phyloP scores from a whole-genome alignment of 2,888 invertebrate species.

The Bruchidius siliquastri region DNA sequence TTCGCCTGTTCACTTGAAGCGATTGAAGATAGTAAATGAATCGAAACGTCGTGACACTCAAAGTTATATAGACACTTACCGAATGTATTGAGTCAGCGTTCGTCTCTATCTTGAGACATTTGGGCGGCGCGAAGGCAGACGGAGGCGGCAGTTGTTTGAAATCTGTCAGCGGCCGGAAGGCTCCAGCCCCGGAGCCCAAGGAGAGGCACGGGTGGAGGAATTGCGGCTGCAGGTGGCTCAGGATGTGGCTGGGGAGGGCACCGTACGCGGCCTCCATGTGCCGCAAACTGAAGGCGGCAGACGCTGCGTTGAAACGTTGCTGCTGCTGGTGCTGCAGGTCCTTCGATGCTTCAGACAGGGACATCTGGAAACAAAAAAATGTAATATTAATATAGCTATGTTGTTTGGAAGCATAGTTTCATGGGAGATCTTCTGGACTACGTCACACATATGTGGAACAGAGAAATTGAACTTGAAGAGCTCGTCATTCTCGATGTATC shows the following conservation, averaged over 20 bases:
- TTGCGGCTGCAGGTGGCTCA: slow-evolving; percentile 68
- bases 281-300: slow-evolving; percentile 52
- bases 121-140: slow-evolving; percentile 69
- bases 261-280: slow-evolving; percentile 54
- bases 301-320: slow-evolving; percentile 49
- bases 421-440: too few species aligned
- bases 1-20: too few species aligned
- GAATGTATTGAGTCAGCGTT: slow-evolving; percentile 39
- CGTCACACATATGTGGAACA: too few species aligned
- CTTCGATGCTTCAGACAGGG: slow-evolving; percentile 53
- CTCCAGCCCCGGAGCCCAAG: slow-evolving; percentile 56
- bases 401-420: too few species aligned
- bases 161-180: slow-evolving; percentile 57
- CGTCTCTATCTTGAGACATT: slow-evolving; percentile 56
- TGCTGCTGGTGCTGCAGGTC: slow-evolving; percentile 62
- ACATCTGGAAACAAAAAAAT: slow-evolving; percentile 37
- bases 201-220: slow-evolving; percentile 64
- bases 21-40: too few species aligned
- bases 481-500: too few species aligned
- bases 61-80: too few species aligned
- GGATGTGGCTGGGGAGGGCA: slow-evolving; percentile 61
- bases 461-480: too few species aligned
- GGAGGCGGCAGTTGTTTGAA: slow-evolving; percentile 53
- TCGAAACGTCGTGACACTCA: too few species aligned
- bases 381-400: too few species aligned